These are phyloP conservation scores for Aphis craccivora DNA, from an alignment of 1,140 invertebrate genomes.

Conservation along the genomic window DNA sequence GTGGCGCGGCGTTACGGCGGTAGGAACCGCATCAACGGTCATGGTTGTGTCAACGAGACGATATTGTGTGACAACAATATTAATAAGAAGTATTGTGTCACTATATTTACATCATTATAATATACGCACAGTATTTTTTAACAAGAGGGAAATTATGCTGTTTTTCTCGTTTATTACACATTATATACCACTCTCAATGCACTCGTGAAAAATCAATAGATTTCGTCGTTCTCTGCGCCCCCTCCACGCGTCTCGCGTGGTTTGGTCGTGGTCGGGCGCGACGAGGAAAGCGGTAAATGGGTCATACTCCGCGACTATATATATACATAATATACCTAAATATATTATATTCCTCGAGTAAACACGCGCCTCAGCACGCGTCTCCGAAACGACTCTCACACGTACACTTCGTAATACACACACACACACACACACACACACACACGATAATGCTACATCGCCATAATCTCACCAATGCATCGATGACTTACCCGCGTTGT, in stretches of 20 bases:
- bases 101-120: not conserved
- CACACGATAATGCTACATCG: not conserved
- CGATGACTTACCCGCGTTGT: conserved; percentile 36
- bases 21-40: not conserved
- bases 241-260: not conserved
- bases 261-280: not conserved
- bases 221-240: not conserved
- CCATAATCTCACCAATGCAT: not conserved
- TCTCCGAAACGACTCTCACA: not conserved
- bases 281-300: not conserved
- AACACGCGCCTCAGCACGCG: not conserved
- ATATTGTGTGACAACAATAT: not conserved
- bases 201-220: conserved; percentile 7
- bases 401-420: not conserved
- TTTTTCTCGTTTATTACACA: not conserved
- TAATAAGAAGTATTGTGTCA: not conserved
- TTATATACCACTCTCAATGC: not conserved
- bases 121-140: not conserved
- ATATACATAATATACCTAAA: no score
- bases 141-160: not conserved
- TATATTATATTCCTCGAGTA: not conserved
- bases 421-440: not conserved
- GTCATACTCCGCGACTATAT: not conserved
- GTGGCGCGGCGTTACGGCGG: not conserved
- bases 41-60: not conserved